These are phyloP conservation scores for Carapus acus DNA, from an alignment of 2,797 vertebrate genomes.

Conservation along the genomic window DNA sequence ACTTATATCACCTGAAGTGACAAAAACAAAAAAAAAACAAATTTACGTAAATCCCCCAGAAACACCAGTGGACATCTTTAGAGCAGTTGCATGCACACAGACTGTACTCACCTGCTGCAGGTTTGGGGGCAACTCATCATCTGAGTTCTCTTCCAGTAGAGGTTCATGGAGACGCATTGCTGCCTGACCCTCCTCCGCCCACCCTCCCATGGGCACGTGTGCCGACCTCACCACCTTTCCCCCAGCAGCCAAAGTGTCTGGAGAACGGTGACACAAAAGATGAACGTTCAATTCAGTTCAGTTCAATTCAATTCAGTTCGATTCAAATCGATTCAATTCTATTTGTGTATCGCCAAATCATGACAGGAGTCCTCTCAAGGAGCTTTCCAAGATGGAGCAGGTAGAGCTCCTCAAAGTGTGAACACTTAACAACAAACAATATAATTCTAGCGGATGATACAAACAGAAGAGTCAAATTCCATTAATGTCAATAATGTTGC, in stretches of 20 bases:
- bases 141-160: conserved; percentile 88
- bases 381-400: too few relatives aligned
- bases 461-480: too few relatives aligned
- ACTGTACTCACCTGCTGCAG: conserved; percentile 81
- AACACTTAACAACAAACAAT: too few relatives aligned
- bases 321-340: too few relatives aligned
- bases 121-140: conserved; percentile 91
- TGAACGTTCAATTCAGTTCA: too few relatives aligned
- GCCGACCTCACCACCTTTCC: conserved; percentile 77
- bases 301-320: too few relatives aligned
- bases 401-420: too few relatives aligned
- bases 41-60: background rate
- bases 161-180: conserved; percentile 79
- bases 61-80: background rate
- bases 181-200: conserved; percentile 83
- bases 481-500: too few relatives aligned
- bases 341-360: too few relatives aligned
- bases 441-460: too few relatives aligned
- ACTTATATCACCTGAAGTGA: conserved; percentile 68
- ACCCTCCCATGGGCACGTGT: conserved; percentile 89
- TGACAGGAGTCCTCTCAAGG: too few relatives aligned
- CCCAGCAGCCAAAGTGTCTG: conserved; percentile 57
- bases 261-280: background rate
- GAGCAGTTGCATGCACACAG: background rate
- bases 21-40: conserved; percentile 26